Base-by-base conservation (phyloP, 2,113 vertebrate genomes). In the Thalassoma bifasciatum region DNA sequence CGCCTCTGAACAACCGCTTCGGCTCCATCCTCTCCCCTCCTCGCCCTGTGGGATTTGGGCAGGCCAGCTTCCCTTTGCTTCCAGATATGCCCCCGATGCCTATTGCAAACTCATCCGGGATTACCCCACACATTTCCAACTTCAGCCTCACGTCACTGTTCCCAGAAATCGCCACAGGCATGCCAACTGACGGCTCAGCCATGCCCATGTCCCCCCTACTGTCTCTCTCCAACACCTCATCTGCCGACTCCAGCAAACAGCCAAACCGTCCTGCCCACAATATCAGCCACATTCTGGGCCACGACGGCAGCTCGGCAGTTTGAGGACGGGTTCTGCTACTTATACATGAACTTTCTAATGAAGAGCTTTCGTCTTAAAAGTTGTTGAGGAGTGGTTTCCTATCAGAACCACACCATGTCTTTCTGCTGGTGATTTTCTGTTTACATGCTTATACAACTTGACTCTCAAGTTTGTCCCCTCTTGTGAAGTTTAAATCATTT, bases 201-300 rank as follows among this genome's bases (percentile, higher is more conserved):
- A 95, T 95, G 94, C 94, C 94, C 1, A 98, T 98, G 96, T 99
- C 98, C 0, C 98, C 98, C 47, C 92, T 99, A 90, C 94, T 99
- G 82, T 97, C 97, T 13, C 95, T 99, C 73, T 89, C 96, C 59
- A 99, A 99, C 93, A 93, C 96, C 2, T 95, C 97, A n/a, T 93
- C 95, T 30, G 94, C 96, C 1, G 98, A 99, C 84, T 95, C 97
- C 23, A 93, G 95, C 79, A 99, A 99, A 85, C 98, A 99, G 92
- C 93, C 96, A 19, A 99, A 98, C 83, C 95, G 98, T 40, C 97
- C 98, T 10, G 98, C 98, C 73, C 98, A 99, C 92, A 99, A 99
- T 90, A 99, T 99, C 95, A 99, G 98, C 94, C 98, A 99, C 95
- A 99, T 99, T 75, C 92, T 99, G 75, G 98, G 98, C 78, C 98